Evolutionary conservation across 2,113 vertebrate species (phyloP).

Genomic region (Bos taurus): ARS-UCD2.0 NC_037355.1:12054501-12055000

Average conservation of each 20-base stretch:
- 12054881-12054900: not conserved
- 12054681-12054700: not conserved
- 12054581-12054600: not conserved
- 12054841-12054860: not conserved
- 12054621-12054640: not conserved
- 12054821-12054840: not conserved
- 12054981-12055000: not conserved
- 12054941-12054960: constrained; percentile 8
- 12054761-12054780: not conserved
- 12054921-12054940: not conserved
- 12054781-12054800: not conserved
- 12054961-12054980: not conserved
- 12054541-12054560: not conserved
- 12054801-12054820: not conserved
- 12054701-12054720: not conserved
- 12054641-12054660: not conserved
- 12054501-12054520: not conserved
- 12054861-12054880: not conserved
- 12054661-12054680: not conserved
- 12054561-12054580: not conserved
- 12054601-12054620: not conserved
- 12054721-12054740: not conserved
- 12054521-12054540: not conserved
- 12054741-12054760: not conserved
- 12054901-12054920: not conserved